Percentiles rank a stretch among this genome's conserved stretches.
Conservation (phyloP, 2,888 invertebrate species). For the Prosapia bicincta region DNA sequence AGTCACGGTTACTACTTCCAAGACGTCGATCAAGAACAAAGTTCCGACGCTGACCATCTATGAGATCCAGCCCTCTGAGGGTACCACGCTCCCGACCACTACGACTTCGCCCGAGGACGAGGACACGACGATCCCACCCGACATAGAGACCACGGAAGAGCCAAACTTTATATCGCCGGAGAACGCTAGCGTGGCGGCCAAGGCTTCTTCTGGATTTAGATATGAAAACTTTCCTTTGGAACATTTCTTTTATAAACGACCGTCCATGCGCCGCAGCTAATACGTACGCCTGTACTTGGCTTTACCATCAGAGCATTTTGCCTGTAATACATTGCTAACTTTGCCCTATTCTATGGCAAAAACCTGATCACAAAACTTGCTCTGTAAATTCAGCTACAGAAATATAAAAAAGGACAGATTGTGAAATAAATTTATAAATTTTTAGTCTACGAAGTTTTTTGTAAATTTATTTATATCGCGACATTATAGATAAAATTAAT, state of each 20-base stretch:
- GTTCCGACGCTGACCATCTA: neutral
- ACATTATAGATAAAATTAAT: too few relatives aligned
- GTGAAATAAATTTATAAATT: too few relatives aligned
- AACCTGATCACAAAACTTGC: too few relatives aligned
- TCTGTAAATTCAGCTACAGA: too few relatives aligned
- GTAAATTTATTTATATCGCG: too few relatives aligned
- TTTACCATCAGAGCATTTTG: too few relatives aligned
- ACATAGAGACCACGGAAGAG: neutral
- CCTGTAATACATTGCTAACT: too few relatives aligned
- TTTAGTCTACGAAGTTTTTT: too few relatives aligned
- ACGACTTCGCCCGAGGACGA: neutral
- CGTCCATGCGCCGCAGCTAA: neutral
- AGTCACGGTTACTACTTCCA: neutral
- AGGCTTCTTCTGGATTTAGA: neutral
- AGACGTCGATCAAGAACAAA: neutral
- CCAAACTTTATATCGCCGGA: slow-evolving; percentile 14
- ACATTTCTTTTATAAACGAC: neutral
- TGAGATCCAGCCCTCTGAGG: neutral
- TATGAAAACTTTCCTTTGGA: neutral
- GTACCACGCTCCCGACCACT: neutral
- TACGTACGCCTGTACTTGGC: too few relatives aligned
- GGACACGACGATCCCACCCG: neutral
- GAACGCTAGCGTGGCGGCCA: neutral
- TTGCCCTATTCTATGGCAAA: too few relatives aligned
- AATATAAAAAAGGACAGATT: too few relatives aligned